Evolutionary conservation across 64 coral and sea anemone genomes (phyloP), one percentile per base, ranked within the genome.

Genomic region (Pocillopora damicornis): DNA sequence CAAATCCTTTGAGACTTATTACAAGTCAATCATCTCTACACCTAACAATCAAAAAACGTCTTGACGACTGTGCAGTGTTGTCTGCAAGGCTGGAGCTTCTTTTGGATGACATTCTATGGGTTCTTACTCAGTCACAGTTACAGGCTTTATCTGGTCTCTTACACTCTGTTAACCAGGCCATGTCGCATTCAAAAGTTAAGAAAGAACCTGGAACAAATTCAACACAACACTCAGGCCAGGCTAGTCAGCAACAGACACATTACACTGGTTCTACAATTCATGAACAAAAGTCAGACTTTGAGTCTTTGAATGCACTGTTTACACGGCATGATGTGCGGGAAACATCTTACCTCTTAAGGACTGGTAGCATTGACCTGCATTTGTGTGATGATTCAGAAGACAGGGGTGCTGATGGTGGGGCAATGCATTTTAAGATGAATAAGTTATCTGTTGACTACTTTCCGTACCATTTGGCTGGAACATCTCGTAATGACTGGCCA

Each of bases 341-440:
- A 79, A 99, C 97, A 4, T 95, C 83, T 2, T 99, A 99, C 68
- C 97, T 92, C 58, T 83, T 99, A n/a, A 77, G 88, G 38, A 99
- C 97, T 57, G 97, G 93, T 30, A 90, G 83, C 67, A 99, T 99
- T 89, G 97, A 99, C 82, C 77, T 99, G 73, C 97, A 99, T 85
- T 63, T 99, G 58, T 95, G 97, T 11, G 97, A 99, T 59, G 97
- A 99, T 61, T 90, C 87, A 4, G 80, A 92, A 8, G 73, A 87
- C 57, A 92, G 82, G 15, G 59, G 77, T 15, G 63, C 64, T n/a
- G 76, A 59, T 61, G 97, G 97, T 20, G 97, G 97, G 9, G 91
- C 97, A 23, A 99, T 99, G 93, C 97, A 99, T 64, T 93, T 99
- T 38, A 87, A 91, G 77, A 88, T 99, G 67, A 92, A 99, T 69